Base-by-base conservation (phyloP, 30 jellyfish, hydroid and myxozoan genomes). In the Hydra vulgaris region DNA sequence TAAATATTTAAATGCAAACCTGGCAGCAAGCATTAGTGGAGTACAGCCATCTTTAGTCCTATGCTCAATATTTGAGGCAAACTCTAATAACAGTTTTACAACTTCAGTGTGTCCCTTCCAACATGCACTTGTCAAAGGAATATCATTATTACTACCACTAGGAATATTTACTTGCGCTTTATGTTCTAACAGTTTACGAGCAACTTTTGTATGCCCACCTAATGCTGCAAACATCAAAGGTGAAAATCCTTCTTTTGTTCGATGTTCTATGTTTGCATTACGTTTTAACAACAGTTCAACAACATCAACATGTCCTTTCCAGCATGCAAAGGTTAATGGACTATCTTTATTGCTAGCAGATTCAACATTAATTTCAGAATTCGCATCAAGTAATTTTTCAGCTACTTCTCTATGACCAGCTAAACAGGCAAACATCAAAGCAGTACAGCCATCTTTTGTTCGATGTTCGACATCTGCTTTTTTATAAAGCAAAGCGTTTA, bases 381-480 rank as follows among this genome's bases (percentile, higher is more conserved):
- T 74, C 27, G 80, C 79, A 74, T 87, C 96, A 27, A 87, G 90
- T 0, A 88, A 85, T 40, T 87, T 83, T 78, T 92, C 96, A 3
- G 98, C 90, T 23, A 87, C 98, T 73, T 84, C 88, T 27, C 74
- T 79, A 76, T 87, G 96, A 53, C 95, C 96, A 24, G 95, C 96
- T 19, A 92, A 72, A 53, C 96, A 84, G 4, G 96, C 98, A 83
- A 92, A 92, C 98, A 92, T 92, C 40, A 92, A 82, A 5, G 98
- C 98, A 27, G 98, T 92, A 90, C 98, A 92, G 23, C 98, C 98
- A 78, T 92, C 98, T 69, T 92, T 92, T 72, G 99, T 87, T 68
- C 99, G 79, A 72, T 88, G 99, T 75, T 94, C 99, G 23, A 94
- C 99, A 84, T 85, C 83, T 17, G 99, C 99, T 15, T 82, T 78